Evolutionary conservation across 2,888 invertebrate species (phyloP).

Genomic region (Coronaproctus castanopsis): DNA sequence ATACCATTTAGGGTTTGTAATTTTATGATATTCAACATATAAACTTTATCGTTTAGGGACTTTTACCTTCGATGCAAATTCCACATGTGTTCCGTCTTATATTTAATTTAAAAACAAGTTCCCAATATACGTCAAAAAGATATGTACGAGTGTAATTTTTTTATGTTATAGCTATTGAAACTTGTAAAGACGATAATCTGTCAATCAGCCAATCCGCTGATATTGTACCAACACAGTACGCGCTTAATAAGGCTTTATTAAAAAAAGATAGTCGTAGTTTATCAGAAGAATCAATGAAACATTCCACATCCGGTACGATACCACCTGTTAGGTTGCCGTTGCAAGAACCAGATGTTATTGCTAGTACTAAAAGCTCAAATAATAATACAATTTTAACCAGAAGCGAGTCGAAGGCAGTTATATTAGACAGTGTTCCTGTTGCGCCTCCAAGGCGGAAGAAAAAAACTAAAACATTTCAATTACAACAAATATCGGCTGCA

Average conservation of each 20-base stretch:
- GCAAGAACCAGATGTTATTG: conserved; percentile 79
- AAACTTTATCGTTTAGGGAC: no score
- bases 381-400: conserved; percentile 27
- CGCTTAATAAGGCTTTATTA: background rate
- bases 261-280: background rate
- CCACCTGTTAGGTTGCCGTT: conserved; percentile 22
- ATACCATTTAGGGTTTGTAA: no score
- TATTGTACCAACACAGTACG: background rate
- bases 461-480: conserved; percentile 15
- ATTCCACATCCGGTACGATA: background rate
- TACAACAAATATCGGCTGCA: conserved; percentile 2
- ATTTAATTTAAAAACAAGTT: no score
- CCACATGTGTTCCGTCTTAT: no score
- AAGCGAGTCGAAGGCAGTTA: conserved; percentile 16
- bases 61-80: no score
- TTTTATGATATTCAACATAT: no score
- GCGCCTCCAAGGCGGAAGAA: conserved; percentile 66
- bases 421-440: conserved; percentile 28
- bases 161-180: conserved; percentile 7
- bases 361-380: conserved; percentile 53
- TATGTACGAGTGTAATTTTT: background rate
- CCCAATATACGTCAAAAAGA: no score
- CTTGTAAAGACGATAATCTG: background rate
- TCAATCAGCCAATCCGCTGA: background rate
- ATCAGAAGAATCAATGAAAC: background rate